phyloP scores from a whole-genome alignment of 2,888 invertebrate genomes.

The Leptinotarsa tumamoca region DNA sequence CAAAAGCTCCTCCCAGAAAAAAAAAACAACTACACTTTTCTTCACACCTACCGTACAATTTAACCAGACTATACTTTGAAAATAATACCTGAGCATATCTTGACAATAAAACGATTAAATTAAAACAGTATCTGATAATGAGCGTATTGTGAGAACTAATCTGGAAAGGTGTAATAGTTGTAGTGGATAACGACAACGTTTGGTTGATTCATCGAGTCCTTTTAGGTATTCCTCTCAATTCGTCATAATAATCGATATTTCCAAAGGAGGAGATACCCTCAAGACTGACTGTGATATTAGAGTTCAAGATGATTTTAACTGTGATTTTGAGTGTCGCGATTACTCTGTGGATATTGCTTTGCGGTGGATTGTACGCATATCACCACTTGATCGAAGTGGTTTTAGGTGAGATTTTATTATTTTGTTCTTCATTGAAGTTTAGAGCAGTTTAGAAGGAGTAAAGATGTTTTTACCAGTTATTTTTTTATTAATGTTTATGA shows the following conservation, averaged over 20 bases:
- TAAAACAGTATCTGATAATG: slow-evolving; percentile 20
- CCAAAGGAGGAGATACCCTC: neutral
- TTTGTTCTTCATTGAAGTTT: neutral
- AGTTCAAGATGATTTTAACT: slow-evolving; percentile 58
- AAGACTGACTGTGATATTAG: slow-evolving; percentile 27
- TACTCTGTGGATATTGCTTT: slow-evolving; percentile 62
- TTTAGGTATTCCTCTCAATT: slow-evolving; percentile 4
- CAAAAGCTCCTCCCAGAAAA: neutral
- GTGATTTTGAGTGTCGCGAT: slow-evolving; percentile 56
- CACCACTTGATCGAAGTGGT: slow-evolving; percentile 73
- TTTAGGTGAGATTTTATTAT: slow-evolving; percentile 69
- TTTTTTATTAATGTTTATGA: no score
- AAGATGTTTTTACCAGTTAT: no score
- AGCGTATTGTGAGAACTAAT: slow-evolving; percentile 10
- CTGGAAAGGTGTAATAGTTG: slow-evolving; percentile 8
- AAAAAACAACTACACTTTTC: neutral
- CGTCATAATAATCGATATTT: neutral
- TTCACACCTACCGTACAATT: neutral
- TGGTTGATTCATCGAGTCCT: neutral
- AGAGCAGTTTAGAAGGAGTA: no score
- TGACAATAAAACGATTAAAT: slow-evolving; percentile 20
- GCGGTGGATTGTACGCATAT: slow-evolving; percentile 61
- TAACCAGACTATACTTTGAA: slow-evolving; percentile 1
- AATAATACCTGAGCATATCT: slow-evolving; percentile 6
- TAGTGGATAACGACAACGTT: neutral